Percentiles rank a stretch among this genome's conserved stretches.
Conservation (phyloP, 2,113 vertebrate genomes). For the Dasyurus viverrinus region DNA sequence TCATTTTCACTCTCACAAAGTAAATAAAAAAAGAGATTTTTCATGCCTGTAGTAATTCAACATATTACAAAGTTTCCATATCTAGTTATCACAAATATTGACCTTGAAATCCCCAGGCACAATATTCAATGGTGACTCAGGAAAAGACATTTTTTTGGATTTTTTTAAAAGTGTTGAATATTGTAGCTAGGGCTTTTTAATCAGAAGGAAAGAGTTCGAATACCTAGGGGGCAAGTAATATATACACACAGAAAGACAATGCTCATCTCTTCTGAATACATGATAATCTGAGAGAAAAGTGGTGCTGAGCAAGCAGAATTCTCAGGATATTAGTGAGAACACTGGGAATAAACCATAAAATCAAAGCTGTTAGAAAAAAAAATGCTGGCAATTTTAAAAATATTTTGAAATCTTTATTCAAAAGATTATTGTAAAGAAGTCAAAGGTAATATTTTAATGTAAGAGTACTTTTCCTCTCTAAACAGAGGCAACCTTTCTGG, state of each 20-base stretch:
- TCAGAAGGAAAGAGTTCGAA: slow-evolving; percentile 46
- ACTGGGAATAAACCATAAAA: slow-evolving; percentile 15
- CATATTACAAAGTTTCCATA: slow-evolving; percentile 31
- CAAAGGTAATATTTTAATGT: slow-evolving; percentile 13
- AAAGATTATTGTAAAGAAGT: background rate
- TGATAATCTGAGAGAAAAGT: slow-evolving; percentile 26
- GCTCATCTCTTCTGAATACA: slow-evolving; percentile 56
- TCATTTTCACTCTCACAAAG: slow-evolving; percentile 34
- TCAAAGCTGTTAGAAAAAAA: slow-evolving; percentile 25
- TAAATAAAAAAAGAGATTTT: slow-evolving; percentile 33
- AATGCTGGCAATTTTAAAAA: slow-evolving; percentile 21
- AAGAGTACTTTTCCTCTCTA: background rate
- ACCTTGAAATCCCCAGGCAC: slow-evolving; percentile 59
- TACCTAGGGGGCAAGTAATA: slow-evolving; percentile 55
- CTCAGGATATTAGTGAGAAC: slow-evolving; percentile 16
- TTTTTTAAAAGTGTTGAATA: slow-evolving; percentile 50
- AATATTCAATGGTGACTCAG: slow-evolving; percentile 37
- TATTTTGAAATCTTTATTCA: background rate
- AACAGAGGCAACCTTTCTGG: slow-evolving; percentile 38
- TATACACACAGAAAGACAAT: slow-evolving; percentile 39
- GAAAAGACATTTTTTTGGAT: slow-evolving; percentile 36
- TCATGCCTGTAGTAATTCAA: slow-evolving; percentile 37
- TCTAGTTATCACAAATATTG: background rate
- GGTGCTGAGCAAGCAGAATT: slow-evolving; percentile 50
- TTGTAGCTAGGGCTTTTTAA: slow-evolving; percentile 51